Evolutionary conservation across 2,888 invertebrate genomes (phyloP).

Genomic region (Eledone cirrhosa): DNA sequence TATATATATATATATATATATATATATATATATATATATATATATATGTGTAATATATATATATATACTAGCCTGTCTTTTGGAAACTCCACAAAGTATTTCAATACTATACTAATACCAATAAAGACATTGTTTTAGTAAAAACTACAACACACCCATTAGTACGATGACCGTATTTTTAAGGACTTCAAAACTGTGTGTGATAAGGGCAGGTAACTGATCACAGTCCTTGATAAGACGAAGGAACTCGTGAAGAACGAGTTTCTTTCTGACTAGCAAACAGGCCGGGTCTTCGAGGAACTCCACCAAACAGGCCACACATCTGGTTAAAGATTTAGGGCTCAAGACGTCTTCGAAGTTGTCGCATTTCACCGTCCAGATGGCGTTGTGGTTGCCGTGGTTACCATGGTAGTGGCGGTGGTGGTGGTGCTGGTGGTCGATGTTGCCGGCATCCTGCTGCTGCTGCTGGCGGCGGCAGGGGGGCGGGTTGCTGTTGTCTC

Average conservation of each 20-base stretch:
- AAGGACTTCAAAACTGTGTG: conserved; percentile 7
- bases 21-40: too few species aligned
- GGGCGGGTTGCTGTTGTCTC: too few species aligned
- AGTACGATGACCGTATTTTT: not conserved
- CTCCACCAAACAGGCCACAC: conserved; percentile 11
- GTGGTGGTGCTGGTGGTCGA: not conserved
- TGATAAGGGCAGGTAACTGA: not conserved
- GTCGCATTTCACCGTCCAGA: conserved; percentile 4
- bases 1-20: too few species aligned
- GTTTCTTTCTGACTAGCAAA: not conserved
- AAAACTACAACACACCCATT: not conserved
- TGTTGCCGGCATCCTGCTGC: not conserved
- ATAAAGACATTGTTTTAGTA: too few species aligned
- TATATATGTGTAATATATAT: too few species aligned
- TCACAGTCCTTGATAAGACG: not conserved
- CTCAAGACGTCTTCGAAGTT: not conserved
- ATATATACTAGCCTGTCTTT: too few species aligned
- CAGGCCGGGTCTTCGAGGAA: not conserved
- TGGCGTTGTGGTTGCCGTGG: not conserved
- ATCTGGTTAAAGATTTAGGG: not conserved
- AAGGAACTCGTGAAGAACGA: not conserved
- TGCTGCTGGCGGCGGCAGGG: not conserved
- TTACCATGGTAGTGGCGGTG: not conserved
- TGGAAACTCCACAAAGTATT: too few species aligned
- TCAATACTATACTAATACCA: too few species aligned